A percentile compares a stretch with the other conserved stretches of the same genome.
phyloP scores from a whole-genome alignment of 1,140 invertebrate species.

The Hycleus cichorii region DNA sequence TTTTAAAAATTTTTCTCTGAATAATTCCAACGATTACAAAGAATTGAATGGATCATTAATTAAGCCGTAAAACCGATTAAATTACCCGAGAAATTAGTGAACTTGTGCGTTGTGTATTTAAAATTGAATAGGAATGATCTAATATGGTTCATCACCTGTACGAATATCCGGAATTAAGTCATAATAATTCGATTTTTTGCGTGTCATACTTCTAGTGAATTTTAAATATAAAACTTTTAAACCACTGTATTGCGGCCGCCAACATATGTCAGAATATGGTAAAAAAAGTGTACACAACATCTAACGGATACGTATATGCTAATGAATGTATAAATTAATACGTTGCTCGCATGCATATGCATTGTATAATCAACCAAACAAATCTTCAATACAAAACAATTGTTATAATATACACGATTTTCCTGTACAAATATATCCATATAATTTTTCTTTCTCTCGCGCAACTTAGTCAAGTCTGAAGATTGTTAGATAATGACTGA shows the following conservation, averaged over 20 bases:
- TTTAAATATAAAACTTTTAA: background rate
- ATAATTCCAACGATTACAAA: too few relatives aligned
- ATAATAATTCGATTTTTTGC: slow-evolving; percentile 18
- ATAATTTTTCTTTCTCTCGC: slow-evolving; percentile 42
- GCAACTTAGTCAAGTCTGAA: slow-evolving; percentile 41
- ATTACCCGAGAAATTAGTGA: too few relatives aligned
- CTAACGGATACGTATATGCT: slow-evolving; percentile 42
- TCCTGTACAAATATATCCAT: slow-evolving; percentile 28
- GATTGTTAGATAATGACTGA: slow-evolving; percentile 40
- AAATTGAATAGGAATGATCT: too few relatives aligned
- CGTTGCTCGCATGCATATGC: slow-evolving; percentile 41
- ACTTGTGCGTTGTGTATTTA: too few relatives aligned
- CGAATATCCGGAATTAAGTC: too few relatives aligned
- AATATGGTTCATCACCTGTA: too few relatives aligned
- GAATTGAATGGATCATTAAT: too few relatives aligned
- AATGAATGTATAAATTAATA: slow-evolving; percentile 42
- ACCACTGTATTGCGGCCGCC: slow-evolving; percentile 23
- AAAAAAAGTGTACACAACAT: slow-evolving; percentile 29
- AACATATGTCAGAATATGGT: slow-evolving; percentile 28
- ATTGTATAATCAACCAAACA: slow-evolving; percentile 29
- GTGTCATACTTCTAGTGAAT: slow-evolving; percentile 29
- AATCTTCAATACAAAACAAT: slow-evolving; percentile 31
- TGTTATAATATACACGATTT: slow-evolving; percentile 11
- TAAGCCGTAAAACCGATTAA: too few relatives aligned
- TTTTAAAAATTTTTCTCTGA: too few relatives aligned